Conservation (phyloP, 2,888 invertebrate species). For the Colostygia pectinataria region DNA sequence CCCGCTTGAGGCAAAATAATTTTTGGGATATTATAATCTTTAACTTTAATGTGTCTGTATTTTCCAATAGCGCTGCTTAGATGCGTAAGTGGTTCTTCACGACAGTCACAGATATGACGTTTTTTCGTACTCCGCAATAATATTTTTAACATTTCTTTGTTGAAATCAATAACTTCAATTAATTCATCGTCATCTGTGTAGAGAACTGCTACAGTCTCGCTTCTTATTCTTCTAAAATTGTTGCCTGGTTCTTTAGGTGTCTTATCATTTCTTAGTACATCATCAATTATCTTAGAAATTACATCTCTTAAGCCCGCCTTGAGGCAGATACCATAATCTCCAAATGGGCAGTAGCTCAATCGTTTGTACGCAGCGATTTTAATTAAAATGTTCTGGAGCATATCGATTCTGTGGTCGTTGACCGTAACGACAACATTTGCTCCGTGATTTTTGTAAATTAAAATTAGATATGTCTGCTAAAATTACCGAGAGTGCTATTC, state of each 20-base stretch:
- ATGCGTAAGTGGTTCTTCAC: not conserved
- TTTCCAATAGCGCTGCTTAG: not conserved
- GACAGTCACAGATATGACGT: not conserved
- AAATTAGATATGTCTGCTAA: too few species aligned
- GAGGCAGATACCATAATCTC: slow-evolving; percentile 12
- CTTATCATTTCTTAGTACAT: not conserved
- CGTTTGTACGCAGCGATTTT: slow-evolving; percentile 30
- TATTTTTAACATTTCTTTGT: not conserved
- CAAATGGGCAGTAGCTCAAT: slow-evolving; percentile 41
- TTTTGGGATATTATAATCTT: too few species aligned
- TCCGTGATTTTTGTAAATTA: too few species aligned
- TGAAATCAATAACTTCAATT: too few species aligned
- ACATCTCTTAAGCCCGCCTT: not conserved
- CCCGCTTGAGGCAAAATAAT: too few species aligned
- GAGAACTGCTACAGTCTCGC: too few species aligned
- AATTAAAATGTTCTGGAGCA: slow-evolving; percentile 34
- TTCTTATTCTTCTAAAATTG: too few species aligned
- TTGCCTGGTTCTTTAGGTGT: not conserved
- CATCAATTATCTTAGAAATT: slow-evolving; percentile 4
- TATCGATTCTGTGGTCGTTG: too few species aligned
- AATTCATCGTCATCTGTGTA: not conserved
- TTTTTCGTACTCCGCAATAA: not conserved
- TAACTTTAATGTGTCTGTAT: not conserved
- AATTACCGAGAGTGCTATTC: too few species aligned
- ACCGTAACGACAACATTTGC: too few species aligned